Evolutionary conservation across 53 echinoderm and acorn worm genomes (phyloP), one percentile per base, ranked within the genome.

Genomic region (Holothuria scabra): DNA sequence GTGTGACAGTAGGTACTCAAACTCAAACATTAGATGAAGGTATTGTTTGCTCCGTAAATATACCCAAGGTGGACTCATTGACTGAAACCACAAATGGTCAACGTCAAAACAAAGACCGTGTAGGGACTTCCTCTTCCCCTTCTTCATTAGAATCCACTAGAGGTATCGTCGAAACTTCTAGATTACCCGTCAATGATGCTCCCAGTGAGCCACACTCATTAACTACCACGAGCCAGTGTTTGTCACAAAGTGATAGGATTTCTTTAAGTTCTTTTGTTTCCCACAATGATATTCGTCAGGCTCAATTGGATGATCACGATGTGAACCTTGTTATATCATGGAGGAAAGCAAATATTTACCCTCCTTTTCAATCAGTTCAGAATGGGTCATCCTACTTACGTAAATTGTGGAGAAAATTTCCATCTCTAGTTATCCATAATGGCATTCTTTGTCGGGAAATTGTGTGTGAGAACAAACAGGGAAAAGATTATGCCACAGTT

Each of bases 301-400:
- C 65, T 56, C 88, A 88, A 66, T 46, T 46, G 63, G 25, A 63
- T 64, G 88, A 88, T 58, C 19, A 63, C 49, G 59, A 31, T 56
- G 60, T 87, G 52, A 6, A 18, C 20, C 52, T 74, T 57, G 88
- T 84, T 12, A 62, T 88, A 30, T 83, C 76, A 48, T 81, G 87
- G 87, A 60, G 81, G 28, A n/a, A 34, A 19, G 59, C 65, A 41
- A 26, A 10, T 23, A 59, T 49, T 31, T 60, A 60, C 22, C 82
- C 87, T 21, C 21, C 60, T 58, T 30, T 48, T 3, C 14, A 76
- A 14, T 57, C 56, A 28, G 46, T 56, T 28, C 28, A 37, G 1
- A 68, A 81, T 33, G 66, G 60, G 21, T 60, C 61, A 60, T 60
- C 60, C 46, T 55, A 74, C 56, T 28, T 60, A 35, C 88, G 76